phyloP scores from a whole-genome alignment of 2,113 vertebrate genomes.

The Sapayoa aenigma region DNA sequence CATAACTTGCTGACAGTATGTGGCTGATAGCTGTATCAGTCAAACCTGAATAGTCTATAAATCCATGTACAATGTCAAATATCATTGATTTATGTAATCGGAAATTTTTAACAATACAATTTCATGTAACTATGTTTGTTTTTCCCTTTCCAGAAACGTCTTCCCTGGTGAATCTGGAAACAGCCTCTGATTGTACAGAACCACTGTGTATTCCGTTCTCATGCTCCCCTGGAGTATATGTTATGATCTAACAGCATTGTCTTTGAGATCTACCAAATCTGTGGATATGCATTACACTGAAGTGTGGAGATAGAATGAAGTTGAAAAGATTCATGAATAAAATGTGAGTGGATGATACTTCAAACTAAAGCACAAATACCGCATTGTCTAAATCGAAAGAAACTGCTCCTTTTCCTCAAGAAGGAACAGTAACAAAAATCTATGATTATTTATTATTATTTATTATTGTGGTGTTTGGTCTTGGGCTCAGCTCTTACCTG shows the following conservation, averaged over 20 bases:
- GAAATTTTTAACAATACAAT: conserved; percentile 53
- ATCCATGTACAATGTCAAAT: conserved; percentile 32
- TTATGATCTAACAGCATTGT: conserved; percentile 45
- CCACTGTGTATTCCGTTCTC: background rate
- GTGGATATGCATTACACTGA: background rate
- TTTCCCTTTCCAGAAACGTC: background rate
- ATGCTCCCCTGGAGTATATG: background rate
- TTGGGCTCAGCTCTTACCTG: background rate
- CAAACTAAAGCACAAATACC: conserved; percentile 22
- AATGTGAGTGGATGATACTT: conserved; percentile 26
- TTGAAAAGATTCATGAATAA: conserved; percentile 58
- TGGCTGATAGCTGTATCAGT: conserved; percentile 32
- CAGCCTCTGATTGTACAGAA: background rate
- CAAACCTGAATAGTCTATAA: conserved; percentile 56
- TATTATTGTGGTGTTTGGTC: background rate
- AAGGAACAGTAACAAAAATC: background rate
- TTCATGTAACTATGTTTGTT: conserved; percentile 64
- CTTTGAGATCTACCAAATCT: conserved; percentile 26
- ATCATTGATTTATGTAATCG: conserved; percentile 66
- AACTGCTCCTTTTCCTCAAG: conserved; percentile 40
- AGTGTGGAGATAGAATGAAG: background rate
- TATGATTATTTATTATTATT: background rate
- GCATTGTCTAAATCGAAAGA: conserved; percentile 38
- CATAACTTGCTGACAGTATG: conserved; percentile 62
- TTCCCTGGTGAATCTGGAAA: background rate